Percentiles rank a stretch among this genome's conserved stretches.
phyloP scores from a whole-genome alignment of 2,797 vertebrate genomes.

The Myioborus miniatus region DNA sequence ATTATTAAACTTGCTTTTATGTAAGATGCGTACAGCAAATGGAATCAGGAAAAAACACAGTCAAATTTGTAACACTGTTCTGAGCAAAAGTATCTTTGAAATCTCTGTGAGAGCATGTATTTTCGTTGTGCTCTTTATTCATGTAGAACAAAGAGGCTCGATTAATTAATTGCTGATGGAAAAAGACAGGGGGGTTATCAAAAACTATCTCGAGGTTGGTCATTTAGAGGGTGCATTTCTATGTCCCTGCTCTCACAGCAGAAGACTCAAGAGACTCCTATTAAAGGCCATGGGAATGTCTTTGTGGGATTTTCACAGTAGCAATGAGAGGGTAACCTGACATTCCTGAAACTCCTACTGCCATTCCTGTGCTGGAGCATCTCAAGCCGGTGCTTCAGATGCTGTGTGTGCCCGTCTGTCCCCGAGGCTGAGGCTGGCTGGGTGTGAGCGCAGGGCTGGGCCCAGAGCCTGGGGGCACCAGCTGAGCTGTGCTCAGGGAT shows the following conservation, averaged over 20 bases:
- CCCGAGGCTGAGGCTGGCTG: neutral
- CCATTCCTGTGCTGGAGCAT: slow-evolving; percentile 43
- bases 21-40: slow-evolving; percentile 32
- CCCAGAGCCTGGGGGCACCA: neutral
- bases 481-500: neutral
- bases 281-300: slow-evolving; percentile 61
- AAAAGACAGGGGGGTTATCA: slow-evolving; percentile 45
- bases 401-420: neutral
- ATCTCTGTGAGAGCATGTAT: slow-evolving; percentile 9
- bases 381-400: slow-evolving; percentile 1
- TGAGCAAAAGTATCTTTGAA: slow-evolving; percentile 40
- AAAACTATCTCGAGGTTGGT: slow-evolving; percentile 33
- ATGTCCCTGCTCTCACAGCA: neutral
- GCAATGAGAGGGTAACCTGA: neutral
- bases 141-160: slow-evolving; percentile 26
- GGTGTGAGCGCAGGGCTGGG: rapidly evolving
- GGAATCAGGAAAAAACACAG: slow-evolving; percentile 27
- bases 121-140: slow-evolving; percentile 54
- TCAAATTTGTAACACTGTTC: slow-evolving; percentile 33
- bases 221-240: slow-evolving; percentile 10
- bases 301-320: slow-evolving; percentile 27
- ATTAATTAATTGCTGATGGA: slow-evolving; percentile 60
- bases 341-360: slow-evolving; percentile 22
- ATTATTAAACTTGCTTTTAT: slow-evolving; percentile 52
- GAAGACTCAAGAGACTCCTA: slow-evolving; percentile 50